Evolutionary conservation across 1,140 invertebrate genomes (phyloP).

Genomic region (Drosophila fuyamai): DNA sequence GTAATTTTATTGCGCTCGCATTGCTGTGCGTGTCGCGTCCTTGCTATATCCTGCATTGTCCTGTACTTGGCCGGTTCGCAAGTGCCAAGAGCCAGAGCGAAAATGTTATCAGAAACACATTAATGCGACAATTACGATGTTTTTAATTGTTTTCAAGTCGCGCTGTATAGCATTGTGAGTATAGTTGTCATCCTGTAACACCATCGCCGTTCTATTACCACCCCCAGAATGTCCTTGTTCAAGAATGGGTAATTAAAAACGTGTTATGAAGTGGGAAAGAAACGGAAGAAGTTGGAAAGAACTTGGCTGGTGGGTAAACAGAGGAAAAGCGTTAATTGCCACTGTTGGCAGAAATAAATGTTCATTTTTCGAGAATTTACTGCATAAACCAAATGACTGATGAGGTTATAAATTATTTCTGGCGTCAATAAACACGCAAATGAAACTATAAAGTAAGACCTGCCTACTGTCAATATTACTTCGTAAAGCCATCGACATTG

Average conservation of each 20-base stretch:
- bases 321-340: slow-evolving; percentile 62
- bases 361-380: slow-evolving; percentile 54
- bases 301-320: slow-evolving; percentile 42
- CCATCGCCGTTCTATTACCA: slow-evolving; percentile 10
- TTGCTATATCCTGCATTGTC: slow-evolving; percentile 14
- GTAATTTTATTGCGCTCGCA: slow-evolving; percentile 48
- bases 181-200: slow-evolving; percentile 27
- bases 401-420: slow-evolving; percentile 59
- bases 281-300: slow-evolving; percentile 22
- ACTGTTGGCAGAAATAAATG: slow-evolving; percentile 63
- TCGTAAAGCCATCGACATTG: slow-evolving; percentile 6
- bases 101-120: slow-evolving; percentile 81
- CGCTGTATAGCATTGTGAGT: slow-evolving; percentile 47
- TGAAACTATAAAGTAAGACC: slow-evolving; percentile 15
- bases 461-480: slow-evolving; percentile 12
- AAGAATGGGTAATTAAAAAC: slow-evolving; percentile 79
- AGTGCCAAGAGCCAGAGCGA: slow-evolving; percentile 21
- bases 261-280: slow-evolving; percentile 57
- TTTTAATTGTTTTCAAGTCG: slow-evolving; percentile 79
- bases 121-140: slow-evolving; percentile 77
- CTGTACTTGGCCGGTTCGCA: slow-evolving; percentile 50
- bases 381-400: slow-evolving; percentile 70
- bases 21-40: slow-evolving; percentile 61
- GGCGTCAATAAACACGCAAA: slow-evolving; percentile 6
- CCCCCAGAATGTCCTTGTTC: slow-evolving; percentile 24